Evolutionary conservation across 2,888 invertebrate genomes (phyloP).

Genomic region (Rhingia rostrata): DNA sequence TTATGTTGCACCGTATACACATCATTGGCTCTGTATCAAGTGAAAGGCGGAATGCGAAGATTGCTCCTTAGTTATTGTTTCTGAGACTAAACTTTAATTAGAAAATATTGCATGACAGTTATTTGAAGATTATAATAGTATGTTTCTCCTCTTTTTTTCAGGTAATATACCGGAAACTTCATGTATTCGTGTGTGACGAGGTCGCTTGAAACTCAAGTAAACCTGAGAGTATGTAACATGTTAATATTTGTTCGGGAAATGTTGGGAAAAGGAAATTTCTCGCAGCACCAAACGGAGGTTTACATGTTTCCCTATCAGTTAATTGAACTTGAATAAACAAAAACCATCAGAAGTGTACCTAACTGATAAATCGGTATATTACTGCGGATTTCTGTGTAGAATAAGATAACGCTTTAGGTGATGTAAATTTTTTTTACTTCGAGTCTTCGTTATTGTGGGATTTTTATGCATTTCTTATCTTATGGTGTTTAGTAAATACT

Average conservation of each 20-base stretch:
- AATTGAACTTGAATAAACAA: constrained; percentile 20
- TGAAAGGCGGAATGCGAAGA: constrained; percentile 64
- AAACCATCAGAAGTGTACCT: background rate
- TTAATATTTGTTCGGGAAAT: constrained; percentile 51
- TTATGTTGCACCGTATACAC: constrained; percentile 46
- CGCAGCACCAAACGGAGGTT: background rate
- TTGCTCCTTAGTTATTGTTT: constrained; percentile 29
- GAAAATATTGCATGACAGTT: constrained; percentile 27
- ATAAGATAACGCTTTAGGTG: constrained; percentile 7
- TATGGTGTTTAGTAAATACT: constrained; percentile 12
- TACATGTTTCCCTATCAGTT: background rate
- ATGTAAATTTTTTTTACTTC: background rate
- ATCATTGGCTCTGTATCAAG: constrained; percentile 50
- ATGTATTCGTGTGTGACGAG: constrained; percentile 5
- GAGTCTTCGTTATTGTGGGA: background rate
- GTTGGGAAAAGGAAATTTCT: background rate
- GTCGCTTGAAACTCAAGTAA: constrained; percentile 33
- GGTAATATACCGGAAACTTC: constrained; percentile 57
- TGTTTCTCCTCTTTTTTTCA: constrained; percentile 34
- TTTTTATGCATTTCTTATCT: background rate
- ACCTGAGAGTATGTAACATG: constrained; percentile 31
- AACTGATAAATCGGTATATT: background rate
- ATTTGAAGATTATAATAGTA: constrained; percentile 18
- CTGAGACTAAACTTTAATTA: constrained; percentile 50
- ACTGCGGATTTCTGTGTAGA: constrained; percentile 3